Evolutionary conservation across 2,888 invertebrate genomes (phyloP), one percentile per base, ranked within the genome.

Genomic region (Metellina segmentata): DNA sequence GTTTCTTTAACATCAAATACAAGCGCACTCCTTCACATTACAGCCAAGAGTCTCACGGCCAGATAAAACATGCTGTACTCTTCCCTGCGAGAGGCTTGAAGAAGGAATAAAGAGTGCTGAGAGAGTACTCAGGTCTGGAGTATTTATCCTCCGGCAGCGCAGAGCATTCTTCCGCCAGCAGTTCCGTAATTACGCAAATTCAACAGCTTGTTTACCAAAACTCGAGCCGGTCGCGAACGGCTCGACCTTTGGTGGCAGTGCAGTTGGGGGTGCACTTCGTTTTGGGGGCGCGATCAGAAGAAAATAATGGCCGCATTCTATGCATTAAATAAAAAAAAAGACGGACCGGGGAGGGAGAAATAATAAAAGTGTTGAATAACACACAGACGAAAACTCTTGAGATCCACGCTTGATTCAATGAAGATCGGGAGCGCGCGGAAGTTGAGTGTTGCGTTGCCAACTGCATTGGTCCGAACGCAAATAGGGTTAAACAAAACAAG

Each of bases 401-500:
- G 91, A 87, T 82, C 79, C 71, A 53, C 49, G 90, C 79, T 78
- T 81, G 81, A 91, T 86, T 91, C 86, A 91, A 91, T 91, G 81
- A 78, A 86, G 81, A 72, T 71, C 34, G 34, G 34, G 34, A 34
- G 34, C 87, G 87, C 83, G 53, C 70, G 81, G 86, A 91, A 86
- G 90, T 91, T 91, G 90, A 91, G 90, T 86, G 81, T 72, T 72
- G 75, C 75, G 75, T 90, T 77, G 81, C 89, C 77, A 86, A 81
- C 81, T 79, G 79, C 81, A 81, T 13, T 77, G 90, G 85, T 74
- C 86, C 70, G 77, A 87, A 83, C 87, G 82, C 91, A 91, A 91
- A 91, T 91, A 91, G 91, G 91, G 91, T 91, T 92, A 92, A 89
- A 92, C 91, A 92, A 92, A 89, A 85, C 91, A 82, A 88, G 87